These are phyloP conservation scores for Ibycter americanus DNA, from an alignment of 2,797 vertebrate genomes.

Conservation along the genomic window DNA sequence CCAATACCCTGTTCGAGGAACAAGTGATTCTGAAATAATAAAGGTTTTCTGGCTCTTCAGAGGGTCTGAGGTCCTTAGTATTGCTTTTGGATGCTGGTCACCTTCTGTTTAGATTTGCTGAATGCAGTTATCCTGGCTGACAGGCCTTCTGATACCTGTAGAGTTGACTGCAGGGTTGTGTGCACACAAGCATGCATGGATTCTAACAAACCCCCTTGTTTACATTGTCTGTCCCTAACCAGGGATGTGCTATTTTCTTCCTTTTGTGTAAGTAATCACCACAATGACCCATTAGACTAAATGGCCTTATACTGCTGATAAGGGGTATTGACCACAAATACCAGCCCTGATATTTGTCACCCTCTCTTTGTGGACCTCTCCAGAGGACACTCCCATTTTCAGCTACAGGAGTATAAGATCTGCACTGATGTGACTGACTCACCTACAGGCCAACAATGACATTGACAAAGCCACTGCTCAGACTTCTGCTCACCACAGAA, in stretches of 20 bases:
- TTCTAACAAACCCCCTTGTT: not conserved
- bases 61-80: not conserved
- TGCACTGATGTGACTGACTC: not conserved
- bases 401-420: not conserved
- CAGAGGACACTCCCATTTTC: not conserved
- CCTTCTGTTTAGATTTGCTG: not conserved
- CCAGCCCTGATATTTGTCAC: not conserved
- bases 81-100: not conserved
- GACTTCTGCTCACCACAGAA: not conserved
- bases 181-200: rapidly evolving
- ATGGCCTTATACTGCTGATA: not conserved
- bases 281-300: not conserved
- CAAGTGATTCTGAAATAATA: not conserved
- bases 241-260: not conserved
- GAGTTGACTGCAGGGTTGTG: not conserved
- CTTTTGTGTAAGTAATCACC: not conserved
- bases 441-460: not conserved
- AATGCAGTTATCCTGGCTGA: not conserved
- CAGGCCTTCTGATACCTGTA: not conserved
- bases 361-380: not conserved
- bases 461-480: not conserved
- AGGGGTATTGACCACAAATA: not conserved
- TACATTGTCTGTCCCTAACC: not conserved
- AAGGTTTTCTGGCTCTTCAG: not conserved
- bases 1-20: not conserved